Base-by-base conservation (phyloP, 2,113 vertebrate genomes). In the Gnathonemus echidnorhynchus region DNA sequence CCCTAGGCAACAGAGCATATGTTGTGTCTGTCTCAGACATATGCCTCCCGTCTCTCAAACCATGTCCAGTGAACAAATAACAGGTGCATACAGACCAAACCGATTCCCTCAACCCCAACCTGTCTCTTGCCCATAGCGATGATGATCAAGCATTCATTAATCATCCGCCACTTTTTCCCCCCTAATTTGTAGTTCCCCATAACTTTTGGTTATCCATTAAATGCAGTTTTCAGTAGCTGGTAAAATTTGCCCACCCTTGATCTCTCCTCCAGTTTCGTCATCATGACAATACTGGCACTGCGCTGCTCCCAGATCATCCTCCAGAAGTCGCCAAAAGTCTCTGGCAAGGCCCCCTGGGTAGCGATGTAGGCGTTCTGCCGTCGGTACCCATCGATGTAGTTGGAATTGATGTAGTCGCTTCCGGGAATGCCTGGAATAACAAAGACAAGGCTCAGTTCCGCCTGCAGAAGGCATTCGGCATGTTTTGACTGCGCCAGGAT, bases 261-360 rank as follows among this genome's bases (percentile, higher is more conserved):
- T 85, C 98, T 96, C 91, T 99, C 98, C 92, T 99, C 98, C 88
- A 99, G 94, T 92, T 98, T 99, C 86, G 98, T 99, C 98, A 99
- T 99, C 98, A 99, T 99, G 92, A 99, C 98, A 0, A 99, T 95
- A 27, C 97, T 98, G 87, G 98, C 98, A n/a, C 98, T 98, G 88
- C 98, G 95, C 91, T 99, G 98, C 13, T 99, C 98, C 98, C 98
- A 99, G 92, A 99, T 97, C 98, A 99, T 99, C 93, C 98, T 97
- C 98, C 98, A 99, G 94, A 99, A 99, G 91, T 99, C 98, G n/a
- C 98, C 98, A 56, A 99, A 99, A 0, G 98, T 99, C 95, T 99
- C 98, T 0, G 98, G 98, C 90, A 99, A 94, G 9, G 98, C 94
- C 1, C 98, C 98, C 91, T 99, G 98, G 0, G 98, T 99, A 91